Percentiles rank a stretch among this genome's conserved stretches.
These are phyloP conservation scores for Strigamia maritima DNA, from an alignment of 2,888 invertebrate genomes.

Conservation along the genomic window DNA sequence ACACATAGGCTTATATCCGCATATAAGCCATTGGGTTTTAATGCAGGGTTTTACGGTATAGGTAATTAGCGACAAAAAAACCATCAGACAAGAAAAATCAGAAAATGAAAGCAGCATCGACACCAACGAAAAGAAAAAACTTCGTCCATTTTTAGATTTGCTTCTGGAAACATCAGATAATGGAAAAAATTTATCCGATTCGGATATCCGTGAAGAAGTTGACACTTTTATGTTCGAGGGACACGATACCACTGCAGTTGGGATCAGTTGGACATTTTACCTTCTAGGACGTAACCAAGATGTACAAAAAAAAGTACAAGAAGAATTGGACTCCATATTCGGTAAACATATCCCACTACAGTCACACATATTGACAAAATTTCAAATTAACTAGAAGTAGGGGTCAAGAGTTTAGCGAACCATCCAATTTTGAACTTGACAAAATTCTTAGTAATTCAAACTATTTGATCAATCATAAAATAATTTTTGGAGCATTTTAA, in stretches of 20 bases:
- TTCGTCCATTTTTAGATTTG: conserved; percentile 51
- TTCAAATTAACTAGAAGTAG: no score
- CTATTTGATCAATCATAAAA: no score
- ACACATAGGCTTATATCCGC: no score
- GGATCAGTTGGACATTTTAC: conserved; percentile 44
- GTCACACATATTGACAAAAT: no score
- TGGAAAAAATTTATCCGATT: conserved; percentile 46
- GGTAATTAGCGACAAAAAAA: neutral
- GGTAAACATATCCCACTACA: conserved; percentile 22
- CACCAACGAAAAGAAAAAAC: neutral
- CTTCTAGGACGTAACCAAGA: conserved; percentile 44
- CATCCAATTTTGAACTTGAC: no score
- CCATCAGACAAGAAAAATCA: neutral
- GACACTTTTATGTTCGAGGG: conserved; percentile 54
- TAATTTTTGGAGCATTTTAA: no score
- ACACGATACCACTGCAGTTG: conserved; percentile 46
- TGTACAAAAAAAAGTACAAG: conserved; percentile 41
- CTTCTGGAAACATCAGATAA: conserved; percentile 47
- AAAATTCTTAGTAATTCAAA: no score
- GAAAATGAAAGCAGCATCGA: neutral
- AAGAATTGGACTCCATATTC: conserved; percentile 40
- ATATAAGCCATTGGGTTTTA: no score
- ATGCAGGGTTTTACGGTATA: no score
- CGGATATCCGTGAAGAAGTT: conserved; percentile 49
- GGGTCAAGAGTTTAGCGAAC: no score